Conservation (phyloP, 2,888 invertebrate genomes). For the Tupiocoris notatus region DNA sequence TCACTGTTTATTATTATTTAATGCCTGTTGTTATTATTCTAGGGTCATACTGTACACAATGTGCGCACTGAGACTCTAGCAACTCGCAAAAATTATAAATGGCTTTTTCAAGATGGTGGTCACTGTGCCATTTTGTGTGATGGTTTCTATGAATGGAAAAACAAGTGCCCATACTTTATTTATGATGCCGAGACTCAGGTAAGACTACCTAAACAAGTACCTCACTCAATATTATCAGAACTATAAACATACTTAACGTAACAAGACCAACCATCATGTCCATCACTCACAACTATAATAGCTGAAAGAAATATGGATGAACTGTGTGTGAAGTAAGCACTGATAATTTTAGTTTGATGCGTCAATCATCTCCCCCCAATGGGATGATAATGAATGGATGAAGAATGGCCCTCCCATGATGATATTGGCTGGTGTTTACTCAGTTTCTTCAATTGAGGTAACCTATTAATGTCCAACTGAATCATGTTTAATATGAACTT, state of each 20-base stretch:
- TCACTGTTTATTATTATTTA: too few species aligned
- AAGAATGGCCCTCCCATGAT: slow-evolving; percentile 18
- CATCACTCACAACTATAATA: too few species aligned
- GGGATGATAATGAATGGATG: slow-evolving; percentile 1
- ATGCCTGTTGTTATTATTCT: neutral
- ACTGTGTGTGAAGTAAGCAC: too few species aligned
- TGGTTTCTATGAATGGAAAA: slow-evolving; percentile 21
- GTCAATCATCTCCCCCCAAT: neutral
- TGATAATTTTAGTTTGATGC: slow-evolving; percentile 15
- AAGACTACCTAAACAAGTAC: too few species aligned
- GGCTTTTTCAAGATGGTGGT: neutral
- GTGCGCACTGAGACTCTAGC: slow-evolving; percentile 2
- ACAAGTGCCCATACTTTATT: slow-evolving; percentile 19
- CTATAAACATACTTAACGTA: too few species aligned
- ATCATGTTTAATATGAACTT: too few species aligned
- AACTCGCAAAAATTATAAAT: neutral
- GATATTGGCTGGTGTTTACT: slow-evolving; percentile 22
- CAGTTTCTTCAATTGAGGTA: neutral
- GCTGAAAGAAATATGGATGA: too few species aligned
- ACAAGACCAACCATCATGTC: too few species aligned
- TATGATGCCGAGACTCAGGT: neutral
- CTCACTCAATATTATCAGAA: too few species aligned
- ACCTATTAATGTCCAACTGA: too few species aligned
- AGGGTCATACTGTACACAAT: neutral
- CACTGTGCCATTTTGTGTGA: slow-evolving; percentile 23